Percentiles rank a stretch among this genome's conserved stretches.
These are phyloP conservation scores for Chaetogeoica ovagalla DNA, from an alignment of 2,888 invertebrate genomes.

Conservation along the genomic window DNA sequence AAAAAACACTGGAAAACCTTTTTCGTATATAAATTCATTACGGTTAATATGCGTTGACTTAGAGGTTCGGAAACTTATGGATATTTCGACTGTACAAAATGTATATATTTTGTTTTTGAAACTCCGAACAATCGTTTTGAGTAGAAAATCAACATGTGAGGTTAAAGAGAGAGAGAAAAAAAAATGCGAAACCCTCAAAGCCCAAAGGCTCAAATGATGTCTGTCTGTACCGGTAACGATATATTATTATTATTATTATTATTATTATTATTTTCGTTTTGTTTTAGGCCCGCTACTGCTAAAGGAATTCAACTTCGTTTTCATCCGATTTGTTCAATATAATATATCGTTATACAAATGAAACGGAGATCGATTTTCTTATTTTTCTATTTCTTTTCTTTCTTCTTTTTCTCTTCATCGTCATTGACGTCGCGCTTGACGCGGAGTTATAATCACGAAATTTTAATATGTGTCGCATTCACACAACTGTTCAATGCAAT, in stretches of 20 bases:
- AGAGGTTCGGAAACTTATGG: neutral
- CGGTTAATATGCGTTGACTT: too few species aligned
- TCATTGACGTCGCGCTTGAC: conserved; percentile 10
- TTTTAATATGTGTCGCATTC: conserved; percentile 7
- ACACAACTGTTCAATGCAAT: neutral
- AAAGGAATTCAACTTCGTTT: neutral
- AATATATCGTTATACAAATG: conserved; percentile 14
- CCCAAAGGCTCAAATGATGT: neutral
- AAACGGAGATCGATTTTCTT: neutral
- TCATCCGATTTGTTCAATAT: conserved; percentile 4
- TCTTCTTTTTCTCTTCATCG: neutral
- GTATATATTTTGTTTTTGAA: neutral
- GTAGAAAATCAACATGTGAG: conserved; percentile 1
- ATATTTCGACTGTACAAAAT: neutral
- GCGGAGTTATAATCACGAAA: conserved; percentile 10
- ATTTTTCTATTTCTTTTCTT: too few species aligned
- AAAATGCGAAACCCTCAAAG: neutral
- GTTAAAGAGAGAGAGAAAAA: neutral
- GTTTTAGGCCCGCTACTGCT: neutral
- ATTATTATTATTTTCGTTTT: conserved; percentile 19
- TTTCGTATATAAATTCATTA: too few species aligned
- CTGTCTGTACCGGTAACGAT: neutral
- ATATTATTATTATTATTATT: too few species aligned
- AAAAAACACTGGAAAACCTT: too few species aligned
- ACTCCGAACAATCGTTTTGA: neutral